phyloP scores from a whole-genome alignment of 2,888 invertebrate species.

The Limenitis arthemis region DNA sequence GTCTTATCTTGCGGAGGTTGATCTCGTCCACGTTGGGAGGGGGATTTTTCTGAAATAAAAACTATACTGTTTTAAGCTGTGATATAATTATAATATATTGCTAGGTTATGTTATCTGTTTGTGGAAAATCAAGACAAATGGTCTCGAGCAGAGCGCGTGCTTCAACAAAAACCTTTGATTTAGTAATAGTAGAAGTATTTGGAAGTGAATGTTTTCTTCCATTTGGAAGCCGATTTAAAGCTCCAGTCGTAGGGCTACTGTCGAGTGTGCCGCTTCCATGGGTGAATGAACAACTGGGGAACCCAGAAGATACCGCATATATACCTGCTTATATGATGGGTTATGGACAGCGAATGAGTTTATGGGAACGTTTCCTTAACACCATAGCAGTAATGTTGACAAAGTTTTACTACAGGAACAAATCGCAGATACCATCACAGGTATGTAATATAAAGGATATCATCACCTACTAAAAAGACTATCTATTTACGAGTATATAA shows the following conservation, averaged over 20 bases:
- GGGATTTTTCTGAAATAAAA: slow-evolving; percentile 52
- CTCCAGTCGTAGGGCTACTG: slow-evolving; percentile 67
- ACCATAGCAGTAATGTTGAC: slow-evolving; percentile 52
- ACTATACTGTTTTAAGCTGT: not conserved
- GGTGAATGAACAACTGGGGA: slow-evolving; percentile 69
- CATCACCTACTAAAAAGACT: no score
- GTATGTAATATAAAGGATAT: slow-evolving; percentile 27
- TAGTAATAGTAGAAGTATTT: slow-evolving; percentile 67
- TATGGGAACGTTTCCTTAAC: slow-evolving; percentile 63
- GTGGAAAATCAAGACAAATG: slow-evolving; percentile 9
- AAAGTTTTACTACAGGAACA: slow-evolving; percentile 51
- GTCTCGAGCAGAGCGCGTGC: slow-evolving; percentile 18
- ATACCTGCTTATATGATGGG: slow-evolving; percentile 70
- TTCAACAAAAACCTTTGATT: slow-evolving; percentile 48
- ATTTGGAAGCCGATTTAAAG: slow-evolving; percentile 63
- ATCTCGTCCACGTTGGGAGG: slow-evolving; percentile 57
- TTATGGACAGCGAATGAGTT: slow-evolving; percentile 60
- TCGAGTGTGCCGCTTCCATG: slow-evolving; percentile 71
- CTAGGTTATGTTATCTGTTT: slow-evolving; percentile 8
- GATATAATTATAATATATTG: not conserved
- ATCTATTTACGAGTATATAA: no score
- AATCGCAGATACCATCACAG: slow-evolving; percentile 61
- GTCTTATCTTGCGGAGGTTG: slow-evolving; percentile 35
- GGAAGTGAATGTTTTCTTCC: slow-evolving; percentile 73
- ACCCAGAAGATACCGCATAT: slow-evolving; percentile 70